A percentile compares a stretch with the other conserved stretches of the same genome.
phyloP scores from a whole-genome alignment of 2,888 invertebrate genomes.

The Drosophila longiperda region DNA sequence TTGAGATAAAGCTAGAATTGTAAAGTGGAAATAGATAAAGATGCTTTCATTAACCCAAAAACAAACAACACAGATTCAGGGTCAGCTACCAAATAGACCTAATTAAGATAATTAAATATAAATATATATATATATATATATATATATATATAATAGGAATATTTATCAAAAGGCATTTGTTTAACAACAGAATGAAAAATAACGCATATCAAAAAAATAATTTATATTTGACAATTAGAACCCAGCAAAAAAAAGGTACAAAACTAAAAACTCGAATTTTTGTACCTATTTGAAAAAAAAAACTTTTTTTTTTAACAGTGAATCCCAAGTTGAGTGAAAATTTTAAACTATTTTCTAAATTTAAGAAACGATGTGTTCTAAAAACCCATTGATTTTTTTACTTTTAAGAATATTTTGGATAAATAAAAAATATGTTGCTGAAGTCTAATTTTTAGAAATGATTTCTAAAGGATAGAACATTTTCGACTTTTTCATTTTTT shows the following conservation, averaged over 20 bases:
- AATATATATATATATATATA: background rate
- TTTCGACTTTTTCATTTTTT: too few species aligned
- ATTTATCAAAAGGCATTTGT: background rate
- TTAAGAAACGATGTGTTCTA: background rate
- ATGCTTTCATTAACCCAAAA: slow-evolving; percentile 20
- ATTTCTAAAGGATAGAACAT: background rate
- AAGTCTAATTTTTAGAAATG: background rate
- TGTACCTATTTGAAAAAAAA: background rate
- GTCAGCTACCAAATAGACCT: background rate
- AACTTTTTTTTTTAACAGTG: background rate
- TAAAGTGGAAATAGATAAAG: background rate
- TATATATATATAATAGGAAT: background rate
- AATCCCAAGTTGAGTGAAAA: background rate
- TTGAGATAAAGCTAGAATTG: background rate
- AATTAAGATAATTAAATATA: too few species aligned
- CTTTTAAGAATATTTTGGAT: background rate
- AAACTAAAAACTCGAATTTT: background rate
- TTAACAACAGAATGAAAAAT: background rate
- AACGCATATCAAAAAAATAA: background rate
- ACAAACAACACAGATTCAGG: background rate
- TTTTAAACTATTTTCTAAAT: background rate
- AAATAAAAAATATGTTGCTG: background rate
- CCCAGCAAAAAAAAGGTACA: too few species aligned
- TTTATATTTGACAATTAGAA: background rate
- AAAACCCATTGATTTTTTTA: too few species aligned